Base-by-base conservation (phyloP, 2,888 invertebrate genomes). In the Endotricha flammealis region DNA sequence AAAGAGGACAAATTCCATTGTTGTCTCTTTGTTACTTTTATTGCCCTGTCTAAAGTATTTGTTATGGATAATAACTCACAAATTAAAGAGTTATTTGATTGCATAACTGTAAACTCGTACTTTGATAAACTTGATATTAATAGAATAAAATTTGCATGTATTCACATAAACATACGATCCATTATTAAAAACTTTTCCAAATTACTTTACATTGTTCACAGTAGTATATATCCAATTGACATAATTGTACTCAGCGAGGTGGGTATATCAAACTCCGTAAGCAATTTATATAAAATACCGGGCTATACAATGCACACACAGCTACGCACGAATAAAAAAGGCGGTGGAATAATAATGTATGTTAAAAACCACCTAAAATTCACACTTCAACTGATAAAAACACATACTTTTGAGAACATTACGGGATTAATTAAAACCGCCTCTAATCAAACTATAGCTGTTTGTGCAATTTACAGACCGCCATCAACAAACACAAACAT, bases 161-260 rank as follows among this genome's bases (percentile, higher is more conserved):
- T 57, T 1, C 50, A 53, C 32, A 29, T 49, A n/a, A 52, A 52
- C 33, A 52, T 50, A 9, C 35, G 50, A 34, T 52, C 51, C 7
- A 17, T 50, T 10, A 37, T 48, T 5, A 50, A 48, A 41, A 50
- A 51, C 25, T 47, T 44, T 32, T 24, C 35, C 0, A 36, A 44
- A 38, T 20, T 48, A 20, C 17, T 34, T 8, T 40, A 42, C 36
- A 23, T 42, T 5, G 29, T 48, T 11, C 25, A 38, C 23, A 30
- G 9, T 8, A 40, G 35, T 30, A 14, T 8, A 4, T 25, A 25
- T 23, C 38, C 35, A 12, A 39, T 29, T 16, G 44, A 49, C 35
- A 12, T 49, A 1, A 44, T 46, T 27, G 20, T 45, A 2, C 8
- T 48, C 6, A 48, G 48, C 1, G 52, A 49, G 29, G 44, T 27